Percentiles rank a stretch among this genome's conserved stretches.
phyloP scores from a whole-genome alignment of 2,888 invertebrate species.

The Orthosia gracilis region DNA sequence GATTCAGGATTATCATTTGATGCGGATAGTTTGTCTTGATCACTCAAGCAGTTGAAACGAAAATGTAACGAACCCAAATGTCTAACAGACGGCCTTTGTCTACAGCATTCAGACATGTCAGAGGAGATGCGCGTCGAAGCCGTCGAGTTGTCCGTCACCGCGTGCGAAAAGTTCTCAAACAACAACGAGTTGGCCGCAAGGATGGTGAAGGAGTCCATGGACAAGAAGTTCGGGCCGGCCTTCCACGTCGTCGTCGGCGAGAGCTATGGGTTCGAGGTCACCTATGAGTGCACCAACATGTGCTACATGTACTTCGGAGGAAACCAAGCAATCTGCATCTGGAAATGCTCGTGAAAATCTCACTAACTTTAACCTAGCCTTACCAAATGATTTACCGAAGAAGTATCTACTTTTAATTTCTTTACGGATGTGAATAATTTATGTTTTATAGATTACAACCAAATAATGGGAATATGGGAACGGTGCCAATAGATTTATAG shows the following conservation, averaged over 20 bases:
- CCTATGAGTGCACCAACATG: constrained; percentile 97
- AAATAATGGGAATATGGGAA: constrained; percentile 41
- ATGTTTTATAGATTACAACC: constrained; percentile 25
- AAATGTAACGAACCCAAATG: not conserved
- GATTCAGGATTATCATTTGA: not conserved
- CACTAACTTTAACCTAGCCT: constrained; percentile 34
- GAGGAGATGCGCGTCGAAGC: constrained; percentile 98
- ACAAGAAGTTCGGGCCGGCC: constrained; percentile 98
- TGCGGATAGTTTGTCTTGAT: not conserved
- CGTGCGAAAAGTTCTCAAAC: constrained; percentile 97
- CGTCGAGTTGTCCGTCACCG: constrained; percentile 97
- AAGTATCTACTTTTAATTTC: constrained; percentile 46
- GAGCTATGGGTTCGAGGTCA: constrained; percentile 98
- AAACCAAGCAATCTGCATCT: constrained; percentile 96
- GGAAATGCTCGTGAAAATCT: constrained; percentile 94
- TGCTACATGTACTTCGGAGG: constrained; percentile 98
- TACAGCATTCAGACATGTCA: constrained; percentile 97
- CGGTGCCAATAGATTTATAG: constrained; percentile 30
- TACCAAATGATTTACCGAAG: constrained; percentile 58
- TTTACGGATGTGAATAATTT: constrained; percentile 41
- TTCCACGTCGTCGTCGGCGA: constrained; percentile 99
- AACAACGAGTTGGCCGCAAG: constrained; percentile 98
- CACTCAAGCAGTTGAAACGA: not conserved
- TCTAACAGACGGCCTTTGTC: constrained; percentile 59
- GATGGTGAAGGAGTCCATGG: constrained; percentile 98